A percentile compares a stretch with the other conserved stretches of the same genome.
Conservation (phyloP, 2,888 invertebrate species). For the Andrena hattorfiana region DNA sequence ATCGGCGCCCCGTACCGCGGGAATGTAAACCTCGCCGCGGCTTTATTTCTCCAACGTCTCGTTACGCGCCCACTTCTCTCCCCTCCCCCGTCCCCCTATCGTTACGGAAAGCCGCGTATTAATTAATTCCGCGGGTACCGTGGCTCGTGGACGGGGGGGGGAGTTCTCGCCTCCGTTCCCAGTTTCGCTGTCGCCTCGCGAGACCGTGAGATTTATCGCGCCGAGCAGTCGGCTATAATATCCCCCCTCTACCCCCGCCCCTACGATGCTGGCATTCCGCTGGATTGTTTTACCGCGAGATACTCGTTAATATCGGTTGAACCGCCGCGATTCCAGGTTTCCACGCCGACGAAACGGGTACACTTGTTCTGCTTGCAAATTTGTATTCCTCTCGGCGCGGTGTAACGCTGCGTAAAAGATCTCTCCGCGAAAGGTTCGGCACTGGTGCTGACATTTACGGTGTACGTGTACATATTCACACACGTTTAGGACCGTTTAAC, state of each 20-base stretch:
- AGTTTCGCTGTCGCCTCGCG: constrained; percentile 6
- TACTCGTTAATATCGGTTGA: constrained; percentile 55
- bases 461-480: constrained; percentile 64
- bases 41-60: background rate
- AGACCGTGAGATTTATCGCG: constrained; percentile 58
- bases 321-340: constrained; percentile 51
- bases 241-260: background rate
- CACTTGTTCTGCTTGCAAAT: constrained; percentile 47
- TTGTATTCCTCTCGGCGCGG: constrained; percentile 58
- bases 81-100: background rate
- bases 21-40: background rate
- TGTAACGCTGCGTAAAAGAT: constrained; percentile 58
- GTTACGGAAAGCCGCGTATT: constrained; percentile 20
- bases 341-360: constrained; percentile 9
- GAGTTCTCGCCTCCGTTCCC: constrained; percentile 4
- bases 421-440: constrained; percentile 62
- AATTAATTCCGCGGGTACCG: constrained; percentile 33
- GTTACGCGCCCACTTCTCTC: constrained; percentile 5
- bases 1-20: background rate
- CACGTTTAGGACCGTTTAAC: constrained; percentile 72
- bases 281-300: constrained; percentile 59
- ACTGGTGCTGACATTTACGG: constrained; percentile 68
- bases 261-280: constrained; percentile 41
- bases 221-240: constrained; percentile 19
- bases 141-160: background rate